Percentiles rank a stretch among this genome's conserved stretches.
Conservation (phyloP, 2,888 invertebrate genomes). For the Ochropleura leucogaster region DNA sequence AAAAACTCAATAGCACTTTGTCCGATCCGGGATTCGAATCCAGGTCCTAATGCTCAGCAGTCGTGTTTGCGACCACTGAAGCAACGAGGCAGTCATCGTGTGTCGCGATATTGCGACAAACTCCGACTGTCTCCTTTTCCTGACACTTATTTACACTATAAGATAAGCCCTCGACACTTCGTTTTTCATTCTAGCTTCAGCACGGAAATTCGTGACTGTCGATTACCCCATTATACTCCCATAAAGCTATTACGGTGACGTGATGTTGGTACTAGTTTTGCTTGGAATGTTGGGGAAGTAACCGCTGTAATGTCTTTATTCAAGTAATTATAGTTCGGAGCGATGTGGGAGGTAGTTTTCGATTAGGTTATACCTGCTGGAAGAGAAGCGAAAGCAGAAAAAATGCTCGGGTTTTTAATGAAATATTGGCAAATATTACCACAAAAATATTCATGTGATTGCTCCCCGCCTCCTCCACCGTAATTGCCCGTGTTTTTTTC, state of each 20-base stretch:
- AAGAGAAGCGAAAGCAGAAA: background rate
- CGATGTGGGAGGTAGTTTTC: background rate
- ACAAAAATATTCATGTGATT: no score
- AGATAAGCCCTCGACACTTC: slow-evolving; percentile 50
- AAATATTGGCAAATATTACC: no score
- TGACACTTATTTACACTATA: slow-evolving; percentile 45
- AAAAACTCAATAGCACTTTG: no score
- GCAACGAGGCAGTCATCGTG: no score
- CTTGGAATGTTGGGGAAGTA: slow-evolving; percentile 35
- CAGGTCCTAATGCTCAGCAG: no score
- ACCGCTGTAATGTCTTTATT: slow-evolving; percentile 35
- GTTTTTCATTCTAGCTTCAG: slow-evolving; percentile 36
- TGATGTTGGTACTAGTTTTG: slow-evolving; percentile 40
- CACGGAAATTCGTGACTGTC: slow-evolving; percentile 58
- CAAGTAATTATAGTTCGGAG: slow-evolving; percentile 1
- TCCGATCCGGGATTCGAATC: no score
- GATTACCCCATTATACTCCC: slow-evolving; percentile 53
- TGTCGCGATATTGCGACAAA: slow-evolving; percentile 23
- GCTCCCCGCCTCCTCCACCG: no score
- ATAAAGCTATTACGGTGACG: slow-evolving; percentile 49
- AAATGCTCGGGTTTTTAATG: no score
- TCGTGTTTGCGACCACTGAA: no score
- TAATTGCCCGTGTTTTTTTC: no score
- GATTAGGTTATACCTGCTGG: background rate
- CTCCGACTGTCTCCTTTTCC: slow-evolving; percentile 27